phyloP scores from a whole-genome alignment of 64 coral and sea anemone genomes.

The Actinia equina region DNA sequence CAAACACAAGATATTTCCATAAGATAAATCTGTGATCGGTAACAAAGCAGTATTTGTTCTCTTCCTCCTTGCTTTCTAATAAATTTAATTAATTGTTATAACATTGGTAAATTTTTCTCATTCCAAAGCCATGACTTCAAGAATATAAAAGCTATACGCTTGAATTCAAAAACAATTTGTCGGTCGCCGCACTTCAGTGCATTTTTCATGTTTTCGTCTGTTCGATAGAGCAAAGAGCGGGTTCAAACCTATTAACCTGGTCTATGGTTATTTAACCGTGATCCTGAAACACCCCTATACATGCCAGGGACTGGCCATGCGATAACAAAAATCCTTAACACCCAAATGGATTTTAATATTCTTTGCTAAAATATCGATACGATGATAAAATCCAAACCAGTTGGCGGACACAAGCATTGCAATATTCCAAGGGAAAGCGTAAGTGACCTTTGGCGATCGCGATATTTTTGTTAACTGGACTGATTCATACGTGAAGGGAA shows the following conservation, averaged over 20 bases:
- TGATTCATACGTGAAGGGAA: background rate
- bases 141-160: background rate
- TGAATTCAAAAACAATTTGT: background rate
- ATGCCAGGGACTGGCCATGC: background rate
- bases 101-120: background rate
- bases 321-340: background rate
- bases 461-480: background rate
- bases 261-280: background rate
- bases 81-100: background rate
- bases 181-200: background rate
- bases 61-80: background rate
- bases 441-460: background rate
- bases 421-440: background rate
- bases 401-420: background rate
- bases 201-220: background rate
- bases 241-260: slow-evolving; percentile 18
- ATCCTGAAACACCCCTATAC: background rate
- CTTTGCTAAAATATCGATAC: background rate
- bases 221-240: slow-evolving; percentile 13
- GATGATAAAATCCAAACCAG: background rate
- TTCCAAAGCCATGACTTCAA: slow-evolving; percentile 13
- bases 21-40: background rate
- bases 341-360: background rate
- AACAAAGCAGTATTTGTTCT: background rate
- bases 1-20: background rate